Conservation (phyloP, 2,113 vertebrate species). For the Orcinus orca region DNA sequence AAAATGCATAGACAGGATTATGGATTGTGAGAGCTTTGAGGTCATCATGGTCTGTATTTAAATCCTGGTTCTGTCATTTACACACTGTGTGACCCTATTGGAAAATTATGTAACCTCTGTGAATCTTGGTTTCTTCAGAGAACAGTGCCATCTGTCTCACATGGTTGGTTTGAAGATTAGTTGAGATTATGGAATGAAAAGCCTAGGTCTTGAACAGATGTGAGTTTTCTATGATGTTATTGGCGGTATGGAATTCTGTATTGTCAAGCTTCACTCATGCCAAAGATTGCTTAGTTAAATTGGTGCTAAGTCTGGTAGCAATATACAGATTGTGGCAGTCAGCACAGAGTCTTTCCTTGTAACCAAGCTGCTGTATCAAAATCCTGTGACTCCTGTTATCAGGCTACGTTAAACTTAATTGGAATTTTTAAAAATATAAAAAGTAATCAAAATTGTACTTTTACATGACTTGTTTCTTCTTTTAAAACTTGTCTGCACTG, state of each 20-base stretch:
- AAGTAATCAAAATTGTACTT: neutral
- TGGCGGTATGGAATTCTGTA: neutral
- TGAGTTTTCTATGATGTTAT: neutral
- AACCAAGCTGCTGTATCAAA: neutral
- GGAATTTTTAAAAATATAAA: neutral
- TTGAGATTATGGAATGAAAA: neutral
- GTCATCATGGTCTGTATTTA: neutral
- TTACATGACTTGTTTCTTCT: neutral
- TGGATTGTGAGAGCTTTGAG: neutral
- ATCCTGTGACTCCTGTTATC: neutral
- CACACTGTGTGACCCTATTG: fast-evolving
- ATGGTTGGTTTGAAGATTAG: neutral
- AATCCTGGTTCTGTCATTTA: neutral
- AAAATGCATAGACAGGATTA: neutral
- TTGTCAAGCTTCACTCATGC: neutral
- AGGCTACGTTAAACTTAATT: neutral
- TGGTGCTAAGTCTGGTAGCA: neutral
- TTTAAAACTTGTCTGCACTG: neutral
- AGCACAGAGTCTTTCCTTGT: neutral
- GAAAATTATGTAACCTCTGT: neutral
- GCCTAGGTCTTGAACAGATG: neutral
- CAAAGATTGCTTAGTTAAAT: neutral
- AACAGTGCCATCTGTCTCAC: neutral
- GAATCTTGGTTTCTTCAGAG: neutral
- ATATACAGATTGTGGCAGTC: neutral